Evolutionary conservation across 2,113 vertebrate genomes (phyloP).

Genomic region (Microtus richardsoni): DNA sequence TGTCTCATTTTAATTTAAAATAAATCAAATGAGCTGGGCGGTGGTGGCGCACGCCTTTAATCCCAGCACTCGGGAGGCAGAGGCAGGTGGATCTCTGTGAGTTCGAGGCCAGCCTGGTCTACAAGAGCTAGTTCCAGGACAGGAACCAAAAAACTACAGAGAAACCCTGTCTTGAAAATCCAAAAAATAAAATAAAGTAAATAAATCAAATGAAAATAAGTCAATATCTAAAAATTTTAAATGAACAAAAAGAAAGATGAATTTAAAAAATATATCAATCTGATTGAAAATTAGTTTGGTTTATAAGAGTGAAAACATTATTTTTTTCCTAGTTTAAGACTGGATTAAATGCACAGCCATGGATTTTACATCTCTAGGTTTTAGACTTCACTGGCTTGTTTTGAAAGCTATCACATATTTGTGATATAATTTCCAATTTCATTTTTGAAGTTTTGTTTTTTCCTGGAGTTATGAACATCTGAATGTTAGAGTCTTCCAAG

Average conservation of each 20-base stretch:
- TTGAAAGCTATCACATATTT: neutral
- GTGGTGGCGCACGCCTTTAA: no score
- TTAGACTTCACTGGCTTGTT: neutral
- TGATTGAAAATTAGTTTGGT: neutral
- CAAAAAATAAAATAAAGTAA: neutral
- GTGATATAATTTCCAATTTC: neutral
- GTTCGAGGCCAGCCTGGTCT: no score
- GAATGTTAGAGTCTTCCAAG: neutral
- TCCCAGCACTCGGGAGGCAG: no score
- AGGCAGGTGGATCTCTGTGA: no score
- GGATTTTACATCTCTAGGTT: neutral
- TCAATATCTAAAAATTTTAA: neutral
- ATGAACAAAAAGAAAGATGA: neutral
- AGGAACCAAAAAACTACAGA: no score
- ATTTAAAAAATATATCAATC: neutral
- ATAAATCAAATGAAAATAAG: slow-evolving; percentile 2
- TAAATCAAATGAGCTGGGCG: neutral
- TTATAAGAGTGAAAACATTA: neutral
- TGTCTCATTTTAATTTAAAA: neutral
- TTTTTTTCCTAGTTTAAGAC: neutral
- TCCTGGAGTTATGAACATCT: neutral
- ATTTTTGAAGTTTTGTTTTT: neutral
- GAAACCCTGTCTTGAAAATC: no score
- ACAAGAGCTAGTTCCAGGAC: no score
- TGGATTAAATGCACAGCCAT: neutral